Percentiles rank a stretch among this genome's conserved stretches.
These are phyloP conservation scores for Hyles lineata DNA, from an alignment of 2,888 invertebrate species.

Conservation along the genomic window DNA sequence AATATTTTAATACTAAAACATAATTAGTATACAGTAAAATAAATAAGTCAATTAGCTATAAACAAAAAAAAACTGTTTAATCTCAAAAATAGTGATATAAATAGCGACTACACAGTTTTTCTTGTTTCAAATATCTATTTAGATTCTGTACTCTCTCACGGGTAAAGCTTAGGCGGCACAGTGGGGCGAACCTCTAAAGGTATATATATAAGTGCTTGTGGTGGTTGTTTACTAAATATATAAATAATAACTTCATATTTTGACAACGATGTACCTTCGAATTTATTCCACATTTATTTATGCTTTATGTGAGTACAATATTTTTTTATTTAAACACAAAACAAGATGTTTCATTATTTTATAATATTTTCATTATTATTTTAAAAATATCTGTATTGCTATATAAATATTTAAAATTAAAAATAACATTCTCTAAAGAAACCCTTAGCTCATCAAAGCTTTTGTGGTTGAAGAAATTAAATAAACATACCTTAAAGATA, in stretches of 20 bases:
- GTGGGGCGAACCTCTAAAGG: conserved; percentile 21
- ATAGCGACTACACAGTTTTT: conserved; percentile 44
- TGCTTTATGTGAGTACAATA: conserved; percentile 8
- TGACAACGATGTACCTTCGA: conserved; percentile 37
- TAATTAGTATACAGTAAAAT: too few relatives aligned
- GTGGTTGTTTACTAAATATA: conserved; percentile 36
- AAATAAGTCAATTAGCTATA: too few relatives aligned
- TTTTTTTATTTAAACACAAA: not conserved
- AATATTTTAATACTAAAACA: not conserved
- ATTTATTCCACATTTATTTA: conserved; percentile 14
- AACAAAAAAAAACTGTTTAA: not conserved
- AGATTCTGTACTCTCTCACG: conserved; percentile 36
- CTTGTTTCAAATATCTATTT: conserved; percentile 47
- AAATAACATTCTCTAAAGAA: too few relatives aligned
- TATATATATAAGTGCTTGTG: conserved; percentile 25
- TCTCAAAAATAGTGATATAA: conserved; percentile 5
- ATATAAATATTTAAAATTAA: too few relatives aligned
- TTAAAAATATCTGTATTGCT: too few relatives aligned
- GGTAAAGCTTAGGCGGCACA: conserved; percentile 38
- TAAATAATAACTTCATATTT: conserved; percentile 30
- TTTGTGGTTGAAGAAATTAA: not conserved
- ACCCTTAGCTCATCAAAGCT: too few relatives aligned
- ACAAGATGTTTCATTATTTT: not conserved
- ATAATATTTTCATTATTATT: not conserved
- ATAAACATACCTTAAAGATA: not conserved